These are phyloP conservation scores for Siderastrea radians DNA, from an alignment of 92 coral and sea anemone genomes.

Conservation along the genomic window DNA sequence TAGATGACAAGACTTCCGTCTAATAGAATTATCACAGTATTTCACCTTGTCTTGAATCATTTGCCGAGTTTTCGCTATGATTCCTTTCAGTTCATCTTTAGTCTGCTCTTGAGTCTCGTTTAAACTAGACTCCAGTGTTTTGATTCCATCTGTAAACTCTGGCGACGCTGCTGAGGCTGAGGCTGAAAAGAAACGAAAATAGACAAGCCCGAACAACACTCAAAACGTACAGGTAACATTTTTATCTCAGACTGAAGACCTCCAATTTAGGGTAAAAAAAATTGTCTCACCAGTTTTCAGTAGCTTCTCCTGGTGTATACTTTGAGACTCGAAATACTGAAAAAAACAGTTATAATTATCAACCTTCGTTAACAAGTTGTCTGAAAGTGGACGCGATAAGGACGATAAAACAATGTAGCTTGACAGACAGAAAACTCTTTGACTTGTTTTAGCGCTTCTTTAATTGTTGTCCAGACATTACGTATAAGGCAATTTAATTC, in stretches of 20 bases:
- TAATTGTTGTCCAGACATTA: no score
- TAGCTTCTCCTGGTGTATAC: slow-evolving; percentile 45
- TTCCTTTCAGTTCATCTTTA: slow-evolving; percentile 32
- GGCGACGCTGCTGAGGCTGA: background rate
- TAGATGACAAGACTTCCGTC: no score
- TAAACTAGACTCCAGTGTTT: slow-evolving; percentile 6
- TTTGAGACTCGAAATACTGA: slow-evolving; percentile 69
- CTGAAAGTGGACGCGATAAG: background rate
- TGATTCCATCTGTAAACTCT: background rate
- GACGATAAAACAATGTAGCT: background rate
- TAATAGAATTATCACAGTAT: background rate
- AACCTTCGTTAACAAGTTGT: background rate
- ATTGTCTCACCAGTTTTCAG: slow-evolving; percentile 53
- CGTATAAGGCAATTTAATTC: no score
- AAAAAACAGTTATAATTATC: background rate
- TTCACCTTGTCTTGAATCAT: slow-evolving; percentile 44
- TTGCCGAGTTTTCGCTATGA: slow-evolving; percentile 19
- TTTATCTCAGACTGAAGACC: no score
- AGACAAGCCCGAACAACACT: background rate
- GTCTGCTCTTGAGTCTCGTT: slow-evolving; percentile 18
- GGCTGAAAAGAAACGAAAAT: background rate
- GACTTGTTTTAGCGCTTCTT: no score
- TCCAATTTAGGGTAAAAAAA: no score
- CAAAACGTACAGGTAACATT: background rate
- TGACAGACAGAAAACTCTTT: background rate